These are phyloP conservation scores for Pampus argenteus DNA, from an alignment of 2,797 vertebrate species.

Conservation along the genomic window DNA sequence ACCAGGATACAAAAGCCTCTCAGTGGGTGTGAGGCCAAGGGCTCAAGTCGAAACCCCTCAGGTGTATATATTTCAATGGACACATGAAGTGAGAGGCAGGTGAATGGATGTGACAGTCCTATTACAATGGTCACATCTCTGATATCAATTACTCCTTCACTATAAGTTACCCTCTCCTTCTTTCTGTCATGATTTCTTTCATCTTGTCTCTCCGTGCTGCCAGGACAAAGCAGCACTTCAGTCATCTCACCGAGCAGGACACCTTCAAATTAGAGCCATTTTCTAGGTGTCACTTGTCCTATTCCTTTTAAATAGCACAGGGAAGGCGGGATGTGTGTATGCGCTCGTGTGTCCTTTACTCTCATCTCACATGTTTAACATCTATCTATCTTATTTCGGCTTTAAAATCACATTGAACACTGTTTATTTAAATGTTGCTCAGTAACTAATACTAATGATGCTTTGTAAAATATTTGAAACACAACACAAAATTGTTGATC, in stretches of 20 bases:
- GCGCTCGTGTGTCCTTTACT: slow-evolving; percentile 9
- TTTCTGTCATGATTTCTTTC: slow-evolving; percentile 49
- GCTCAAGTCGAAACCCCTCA: slow-evolving; percentile 49
- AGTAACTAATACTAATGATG: background rate
- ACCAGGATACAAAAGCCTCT: slow-evolving; percentile 49
- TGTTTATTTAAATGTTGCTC: background rate
- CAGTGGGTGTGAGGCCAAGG: slow-evolving; percentile 46
- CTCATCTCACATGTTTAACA: slow-evolving; percentile 29
- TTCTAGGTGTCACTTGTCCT: slow-evolving; percentile 86
- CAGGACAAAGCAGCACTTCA: slow-evolving; percentile 75
- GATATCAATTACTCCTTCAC: slow-evolving; percentile 88
- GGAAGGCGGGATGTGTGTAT: slow-evolving; percentile 43
- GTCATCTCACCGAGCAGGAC: slow-evolving; percentile 85
- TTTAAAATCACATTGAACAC: slow-evolving; percentile 12
- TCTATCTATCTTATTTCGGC: slow-evolving; percentile 6
- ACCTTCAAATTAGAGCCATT: slow-evolving; percentile 89
- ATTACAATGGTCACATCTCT: slow-evolving; percentile 85
- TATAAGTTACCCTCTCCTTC: slow-evolving; percentile 81
- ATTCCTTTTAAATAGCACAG: slow-evolving; percentile 80
- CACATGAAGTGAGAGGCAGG: slow-evolving; percentile 58
- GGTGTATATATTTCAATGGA: slow-evolving; percentile 80
- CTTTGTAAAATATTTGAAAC: background rate
- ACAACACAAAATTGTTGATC: background rate
- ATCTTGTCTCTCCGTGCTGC: slow-evolving; percentile 34
- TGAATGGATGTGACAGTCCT: slow-evolving; percentile 83